Conservation (phyloP, 2,888 invertebrate species). For the Zygaena filipendulae region DNA sequence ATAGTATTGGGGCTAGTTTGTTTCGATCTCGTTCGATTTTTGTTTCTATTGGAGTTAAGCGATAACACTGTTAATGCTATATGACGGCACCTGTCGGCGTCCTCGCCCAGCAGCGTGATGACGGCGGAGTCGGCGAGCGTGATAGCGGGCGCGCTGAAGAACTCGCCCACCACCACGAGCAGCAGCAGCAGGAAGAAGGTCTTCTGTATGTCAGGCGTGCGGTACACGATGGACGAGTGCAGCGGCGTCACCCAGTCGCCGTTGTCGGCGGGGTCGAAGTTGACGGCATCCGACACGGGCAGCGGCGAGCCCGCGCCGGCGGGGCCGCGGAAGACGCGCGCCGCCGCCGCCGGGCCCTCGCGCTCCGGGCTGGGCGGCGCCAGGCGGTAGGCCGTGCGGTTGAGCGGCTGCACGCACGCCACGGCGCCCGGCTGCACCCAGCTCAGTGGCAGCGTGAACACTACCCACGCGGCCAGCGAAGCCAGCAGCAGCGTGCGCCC, state of each 20-base stretch:
- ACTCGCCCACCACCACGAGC: slow-evolving; percentile 95
- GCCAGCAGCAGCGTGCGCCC: slow-evolving; percentile 89
- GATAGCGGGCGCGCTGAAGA: slow-evolving; percentile 96
- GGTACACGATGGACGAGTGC: slow-evolving; percentile 94
- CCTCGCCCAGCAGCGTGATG: slow-evolving; percentile 88
- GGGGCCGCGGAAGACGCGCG: slow-evolving; percentile 33
- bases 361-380: slow-evolving; percentile 68
- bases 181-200: slow-evolving; percentile 94
- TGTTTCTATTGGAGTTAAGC: no score
- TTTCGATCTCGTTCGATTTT: no score
- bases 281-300: slow-evolving; percentile 77
- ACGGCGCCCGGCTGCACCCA: slow-evolving; percentile 95
- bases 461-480: slow-evolving; percentile 94
- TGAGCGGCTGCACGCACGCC: slow-evolving; percentile 77
- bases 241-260: slow-evolving; percentile 87
- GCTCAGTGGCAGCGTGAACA: slow-evolving; percentile 95
- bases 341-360: slow-evolving; percentile 26
- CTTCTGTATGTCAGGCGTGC: slow-evolving; percentile 89
- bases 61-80: no score
- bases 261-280: slow-evolving; percentile 78
- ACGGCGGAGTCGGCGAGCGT: slow-evolving; percentile 94
- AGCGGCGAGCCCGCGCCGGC: slow-evolving; percentile 72
- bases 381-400: slow-evolving; percentile 70
- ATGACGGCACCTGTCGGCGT: slow-evolving; percentile 75
- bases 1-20: no score